phyloP scores from a whole-genome alignment of 1,140 invertebrate species.

The Rhyzopertha dominica region DNA sequence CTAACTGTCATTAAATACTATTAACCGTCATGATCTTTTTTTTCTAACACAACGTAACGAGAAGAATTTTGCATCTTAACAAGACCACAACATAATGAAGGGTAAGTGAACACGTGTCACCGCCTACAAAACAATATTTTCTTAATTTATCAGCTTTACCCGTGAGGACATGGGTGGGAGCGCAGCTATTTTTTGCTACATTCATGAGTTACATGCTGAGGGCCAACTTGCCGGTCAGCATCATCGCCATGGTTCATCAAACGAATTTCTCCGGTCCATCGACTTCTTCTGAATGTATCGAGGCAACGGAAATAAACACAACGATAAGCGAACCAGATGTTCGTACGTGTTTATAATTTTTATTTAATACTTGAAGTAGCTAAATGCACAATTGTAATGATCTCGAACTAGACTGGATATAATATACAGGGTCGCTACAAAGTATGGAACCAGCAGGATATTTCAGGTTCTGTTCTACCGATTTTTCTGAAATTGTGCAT shows the following conservation, averaged over 20 bases:
- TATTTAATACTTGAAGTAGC: background rate
- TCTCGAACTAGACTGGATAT: background rate
- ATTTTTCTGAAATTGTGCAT: too few species aligned
- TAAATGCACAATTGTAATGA: background rate
- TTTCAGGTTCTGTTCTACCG: too few species aligned
- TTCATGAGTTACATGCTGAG: conserved; percentile 65
- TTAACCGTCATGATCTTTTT: too few species aligned
- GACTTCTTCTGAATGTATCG: background rate
- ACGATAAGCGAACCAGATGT: background rate
- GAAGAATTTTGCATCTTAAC: too few species aligned
- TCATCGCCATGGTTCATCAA: conserved; percentile 63
- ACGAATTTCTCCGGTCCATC: conserved; percentile 10
- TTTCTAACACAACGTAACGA: too few species aligned
- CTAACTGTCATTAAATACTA: too few species aligned
- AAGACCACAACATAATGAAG: too few species aligned
- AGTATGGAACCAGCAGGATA: too few species aligned
- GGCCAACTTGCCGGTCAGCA: conserved; percentile 63
- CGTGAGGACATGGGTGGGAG: conserved; percentile 52
- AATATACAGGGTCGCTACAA: too few species aligned
- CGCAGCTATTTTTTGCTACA: conserved; percentile 62
- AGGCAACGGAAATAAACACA: background rate
- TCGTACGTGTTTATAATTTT: background rate
- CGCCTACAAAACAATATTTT: too few species aligned
- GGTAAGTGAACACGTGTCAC: too few species aligned
- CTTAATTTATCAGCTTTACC: conserved; percentile 24